Base-by-base conservation (phyloP, 2,113 vertebrate species). In the Pachypanchax playfairii region DNA sequence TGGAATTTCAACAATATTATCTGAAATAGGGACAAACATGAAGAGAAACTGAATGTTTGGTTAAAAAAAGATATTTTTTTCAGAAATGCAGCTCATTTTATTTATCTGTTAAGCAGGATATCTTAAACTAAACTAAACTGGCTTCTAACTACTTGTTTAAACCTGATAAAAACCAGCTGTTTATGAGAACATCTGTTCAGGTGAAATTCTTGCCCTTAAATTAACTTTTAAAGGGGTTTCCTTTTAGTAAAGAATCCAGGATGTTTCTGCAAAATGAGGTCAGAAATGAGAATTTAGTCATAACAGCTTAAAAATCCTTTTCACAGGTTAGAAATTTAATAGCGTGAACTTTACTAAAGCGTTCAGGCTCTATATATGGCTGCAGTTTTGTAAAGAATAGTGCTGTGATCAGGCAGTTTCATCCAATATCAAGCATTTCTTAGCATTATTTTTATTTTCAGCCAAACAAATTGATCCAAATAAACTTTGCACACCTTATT, bases 231-330 rank as follows among this genome's bases (percentile, higher is more conserved):
- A n/a, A 6, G 29, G 12, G 1, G 36, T 55, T 56, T 66, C 6
- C 42, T 55, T 6, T 65, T 50, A 5, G 18, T n/a, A 35, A 31
- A 43, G n/a, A 67, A 14, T 42, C 18, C 39, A 43, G 36, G 46
- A 51, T 43, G 20, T 2, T 3, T 25, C 8, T 15, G 6, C 4
- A 57, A 28, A 0, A n/a, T n/a, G n/a, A n/a, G n/a, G n/a, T 36
- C 26, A 1, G 11, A 10, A 3, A 21, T 24, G 22, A 25, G 35
- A 31, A 29, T n/a, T n/a, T n/a, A n/a, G n/a, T n/a, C n/a, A n/a
- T n/a, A n/a, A n/a, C 13, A 20, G 22, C n/a, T 24, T 58, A 36
- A n/a, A 25, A n/a, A 2, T 44, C 3, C 6, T 36, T 47, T 7
- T 59, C 14, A 35, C 2, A 42, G 5, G 21, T 18, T 29, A 3